Evolutionary conservation across 2,797 vertebrate genomes (phyloP), one percentile per base, ranked within the genome.

Genomic region (Falco rusticolus): DNA sequence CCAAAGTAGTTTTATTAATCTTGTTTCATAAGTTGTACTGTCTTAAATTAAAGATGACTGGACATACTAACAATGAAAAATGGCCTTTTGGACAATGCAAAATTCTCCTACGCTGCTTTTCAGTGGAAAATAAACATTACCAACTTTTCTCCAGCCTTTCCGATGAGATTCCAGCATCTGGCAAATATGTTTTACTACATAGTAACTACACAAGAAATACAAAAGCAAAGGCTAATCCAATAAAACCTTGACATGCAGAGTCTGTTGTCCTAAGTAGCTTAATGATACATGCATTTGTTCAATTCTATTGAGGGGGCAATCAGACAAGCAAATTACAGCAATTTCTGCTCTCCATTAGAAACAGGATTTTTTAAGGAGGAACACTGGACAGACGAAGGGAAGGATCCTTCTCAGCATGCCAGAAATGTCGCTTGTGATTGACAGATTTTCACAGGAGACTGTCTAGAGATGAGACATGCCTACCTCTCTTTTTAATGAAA

Each of bases 1-100:
- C 33, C 45, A 21, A 90, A 91, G 85, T 89, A 85, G 87, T 95
- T 92, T 91, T 95, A 95, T 96, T 97, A 95, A 85, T 85, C 91
- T 64, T 88, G 74, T 81, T 95, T 93, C 65, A 21, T 89, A 96
- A 95, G 33, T 90, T 92, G 48, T 74, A 59, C 63, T 64, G 8
- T 59, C 41, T 69, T 25, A n/a, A 93, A 95, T 96, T 21, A 72
- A 93, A 93, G 75, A 76, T 56, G 93, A 96, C 83, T 61, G 61
- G 39, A 53, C 2, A 13, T 54, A 60, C 43, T 89, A 75, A 92
- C 64, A 68, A 63, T 22, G 54, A 81, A 78, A 81, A 93, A 91
- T 47, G 76, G 21, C 68, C 90, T 87, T 92, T 54, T 84, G 87
- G 93, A 93, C 87, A 48, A 53, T 12, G 28, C 51, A 77, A 87